Evolutionary conservation across 1,140 invertebrate species (phyloP), one percentile per base, ranked within the genome.

Genomic region (Megalopta genalis): DNA sequence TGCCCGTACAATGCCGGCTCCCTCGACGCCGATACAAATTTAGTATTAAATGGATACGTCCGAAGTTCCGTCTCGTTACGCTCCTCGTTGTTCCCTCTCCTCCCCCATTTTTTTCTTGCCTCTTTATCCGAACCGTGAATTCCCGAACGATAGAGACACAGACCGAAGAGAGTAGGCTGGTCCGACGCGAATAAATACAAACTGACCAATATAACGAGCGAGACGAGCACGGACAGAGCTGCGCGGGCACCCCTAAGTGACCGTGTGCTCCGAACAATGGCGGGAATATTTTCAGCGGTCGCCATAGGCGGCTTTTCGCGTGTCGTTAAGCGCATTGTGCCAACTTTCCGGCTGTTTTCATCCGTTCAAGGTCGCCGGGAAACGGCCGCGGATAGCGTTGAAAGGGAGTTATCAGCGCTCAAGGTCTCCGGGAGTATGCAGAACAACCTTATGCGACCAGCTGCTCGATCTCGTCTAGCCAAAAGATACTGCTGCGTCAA

Each of bases 1-100:
- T 42, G n/a, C 21, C 46, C 49, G 70, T 60, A 66, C 32, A 79
- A 79, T 66, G 77, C 62, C 63, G 62, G 49, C 23, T 46, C 21
- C 18, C 39, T 21, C n/a, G 77, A 79, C 70, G 77, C 23, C 52
- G 60, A 73, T 79, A 79, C 77, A 79, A 79, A 79, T 79, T 79
- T 79, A 73, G 62, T 72, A 66, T 74, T 77, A 77, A 79, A 79
- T 27, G 69, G 62, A 73, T 42, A 65, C 77, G 77, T 79, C 52
- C 70, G 14, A 59, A 49, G 49, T 65, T 72, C 63, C 71, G 42
- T 73, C 63, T 79, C 77, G 71, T 72, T 72, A 79, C 70, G 57
- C 16, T 37, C 52, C 10, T n/a, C 52, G 32, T 63, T 14, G 42
- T 23, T 63, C 25, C 37, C n/a, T n/a, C n/a, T n/a, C n/a, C n/a